Evolutionary conservation across 2,888 invertebrate genomes (phyloP).

Genomic region (Hyppa rectilinea): DNA sequence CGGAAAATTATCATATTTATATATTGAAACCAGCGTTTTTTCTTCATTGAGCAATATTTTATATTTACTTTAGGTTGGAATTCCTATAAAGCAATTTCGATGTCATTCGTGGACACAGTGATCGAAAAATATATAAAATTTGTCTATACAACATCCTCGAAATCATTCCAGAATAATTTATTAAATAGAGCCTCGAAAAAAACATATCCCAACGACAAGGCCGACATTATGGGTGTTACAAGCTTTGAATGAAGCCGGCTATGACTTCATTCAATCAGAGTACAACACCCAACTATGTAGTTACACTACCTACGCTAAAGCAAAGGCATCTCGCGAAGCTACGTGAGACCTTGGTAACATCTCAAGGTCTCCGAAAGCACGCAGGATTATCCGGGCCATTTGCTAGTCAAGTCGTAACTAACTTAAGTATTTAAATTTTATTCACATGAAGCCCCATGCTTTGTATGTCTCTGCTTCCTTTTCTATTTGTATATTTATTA

Average conservation of each 20-base stretch:
- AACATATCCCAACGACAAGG: constrained; percentile 46
- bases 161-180: constrained; percentile 8
- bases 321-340: constrained; percentile 63
- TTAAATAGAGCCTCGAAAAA: constrained; percentile 19
- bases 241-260: constrained; percentile 63
- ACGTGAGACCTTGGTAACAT: constrained; percentile 80
- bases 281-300: constrained; percentile 50
- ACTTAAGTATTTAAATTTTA: constrained; percentile 65
- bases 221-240: constrained; percentile 34
- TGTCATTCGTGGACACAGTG: background rate
- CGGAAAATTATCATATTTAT: background rate
- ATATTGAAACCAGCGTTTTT: no score
- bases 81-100: background rate
- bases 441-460: constrained; percentile 45
- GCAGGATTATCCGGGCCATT: constrained; percentile 80
- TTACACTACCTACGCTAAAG: constrained; percentile 60
- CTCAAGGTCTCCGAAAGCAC: constrained; percentile 83
- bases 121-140: background rate
- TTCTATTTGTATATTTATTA: constrained; percentile 29
- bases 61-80: background rate
- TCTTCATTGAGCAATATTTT: background rate
- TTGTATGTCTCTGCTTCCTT: constrained; percentile 64
- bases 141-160: background rate
- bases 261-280: constrained; percentile 70
- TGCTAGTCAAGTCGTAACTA: constrained; percentile 75